Evolutionary conservation across 2,888 invertebrate species (phyloP), one percentile per base, ranked within the genome.

Genomic region (Sabellastarte sp.): DNA sequence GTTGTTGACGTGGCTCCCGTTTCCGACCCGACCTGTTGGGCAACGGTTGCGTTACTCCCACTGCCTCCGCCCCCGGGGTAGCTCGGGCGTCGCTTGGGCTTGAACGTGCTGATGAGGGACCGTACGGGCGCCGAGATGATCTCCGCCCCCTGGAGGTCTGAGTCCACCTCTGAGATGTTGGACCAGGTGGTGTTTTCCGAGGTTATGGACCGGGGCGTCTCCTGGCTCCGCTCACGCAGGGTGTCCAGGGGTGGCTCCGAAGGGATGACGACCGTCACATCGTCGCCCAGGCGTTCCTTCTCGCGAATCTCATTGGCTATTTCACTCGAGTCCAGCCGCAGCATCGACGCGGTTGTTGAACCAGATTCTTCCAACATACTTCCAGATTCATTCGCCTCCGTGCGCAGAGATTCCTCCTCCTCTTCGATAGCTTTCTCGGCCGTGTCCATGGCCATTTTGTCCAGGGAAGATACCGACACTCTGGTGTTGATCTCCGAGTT

Each of bases 251-350:
- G 69, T 24, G 64, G 65, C 41, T 76, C 77, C 51, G 73, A 70
- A 24, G 81, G 80, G 66, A 80, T 71, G 3, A 80, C 78, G 1
- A 80, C 76, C 1, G 76, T 78, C 4, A 80, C 72, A 65, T 79
- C 77, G 51, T 77, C 76, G 10, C 71, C 71, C 51, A 77, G 72
- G 3, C 76, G 73, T 56, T 77, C 74, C 53, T 73, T 73, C 59
- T 73, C 70, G 29, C 77, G 72, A 32, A 75, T 70, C 63, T 72
- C 67, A 30, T 67, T 70, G 32, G 75, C 72, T 58, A 67, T 55
- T 15, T 63, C 59, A 3, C 41, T 4, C 41, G 32, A 59, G 30
- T 60, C n/a, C 55, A 5, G 24, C 33, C 10, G 26, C n/a, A 28
- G 10, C 24, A 5, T 32, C 24, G 53, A 53, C 53, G 20, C 24